Conservation (phyloP, 2,797 vertebrate species). For the Hydrocynus forskahlii region DNA sequence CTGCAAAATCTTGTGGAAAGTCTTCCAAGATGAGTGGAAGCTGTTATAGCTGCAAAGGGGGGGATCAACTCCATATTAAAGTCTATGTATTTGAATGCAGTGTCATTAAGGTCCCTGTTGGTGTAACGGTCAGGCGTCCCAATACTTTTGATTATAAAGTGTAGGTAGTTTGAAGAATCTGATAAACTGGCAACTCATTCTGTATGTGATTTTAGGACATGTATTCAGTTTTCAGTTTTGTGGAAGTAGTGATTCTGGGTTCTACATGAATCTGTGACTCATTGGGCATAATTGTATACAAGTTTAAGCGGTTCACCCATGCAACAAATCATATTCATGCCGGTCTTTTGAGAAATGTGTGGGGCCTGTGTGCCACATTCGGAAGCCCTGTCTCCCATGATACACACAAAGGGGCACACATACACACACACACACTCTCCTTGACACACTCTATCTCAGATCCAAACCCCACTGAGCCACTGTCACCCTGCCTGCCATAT, state of each 20-base stretch:
- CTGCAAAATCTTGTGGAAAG: too few species aligned
- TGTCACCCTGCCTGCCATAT: slow-evolving; percentile 57
- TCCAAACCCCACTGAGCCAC: slow-evolving; percentile 56
- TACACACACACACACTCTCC: slow-evolving; percentile 40
- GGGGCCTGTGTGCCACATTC: slow-evolving; percentile 53
- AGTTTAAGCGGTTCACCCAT: slow-evolving; percentile 17
- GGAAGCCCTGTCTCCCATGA: slow-evolving; percentile 20
- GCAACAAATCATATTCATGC: slow-evolving; percentile 56
- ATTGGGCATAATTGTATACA: slow-evolving; percentile 11
- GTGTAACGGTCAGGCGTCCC: too few species aligned
- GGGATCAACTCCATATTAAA: too few species aligned
- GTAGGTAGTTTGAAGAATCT: background rate
- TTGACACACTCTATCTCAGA: slow-evolving; percentile 58
- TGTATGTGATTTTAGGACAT: background rate
- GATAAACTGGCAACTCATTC: background rate
- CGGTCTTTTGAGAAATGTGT: slow-evolving; percentile 64
- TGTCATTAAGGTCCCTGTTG: too few species aligned
- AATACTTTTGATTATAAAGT: too few species aligned
- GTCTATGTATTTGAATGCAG: too few species aligned
- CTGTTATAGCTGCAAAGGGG: too few species aligned
- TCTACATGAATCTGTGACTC: background rate
- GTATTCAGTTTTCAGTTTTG: background rate
- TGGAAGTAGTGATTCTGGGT: background rate
- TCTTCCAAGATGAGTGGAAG: too few species aligned
- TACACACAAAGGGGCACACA: slow-evolving; percentile 21